Percentiles rank a stretch among this genome's conserved stretches.
These are phyloP conservation scores for Lissocephala sabroskyi DNA, from an alignment of 2,888 invertebrate species.

Conservation along the genomic window DNA sequence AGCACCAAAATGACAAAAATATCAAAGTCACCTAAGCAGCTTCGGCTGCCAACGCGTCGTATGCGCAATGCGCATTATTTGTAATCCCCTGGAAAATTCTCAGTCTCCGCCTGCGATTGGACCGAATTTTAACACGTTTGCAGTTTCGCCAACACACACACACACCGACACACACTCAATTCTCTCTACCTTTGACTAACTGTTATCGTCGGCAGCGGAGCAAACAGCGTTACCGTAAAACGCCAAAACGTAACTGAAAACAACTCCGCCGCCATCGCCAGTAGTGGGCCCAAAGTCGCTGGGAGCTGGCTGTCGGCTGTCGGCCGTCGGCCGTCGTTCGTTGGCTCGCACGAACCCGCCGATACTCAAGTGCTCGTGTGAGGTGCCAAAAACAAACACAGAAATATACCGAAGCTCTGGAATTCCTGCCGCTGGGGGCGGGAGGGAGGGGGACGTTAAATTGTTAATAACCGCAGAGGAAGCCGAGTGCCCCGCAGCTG, in stretches of 20 bases:
- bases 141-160: constrained; percentile 17
- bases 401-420: constrained; percentile 10
- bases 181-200: constrained; percentile 44
- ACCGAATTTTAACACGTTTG: constrained; percentile 45
- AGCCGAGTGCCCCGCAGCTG: constrained; percentile 25
- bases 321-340: constrained; percentile 5
- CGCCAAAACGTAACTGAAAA: constrained; percentile 61
- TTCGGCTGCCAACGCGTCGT: constrained; percentile 40
- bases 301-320: constrained; percentile 9
- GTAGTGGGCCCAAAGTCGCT: constrained; percentile 40
- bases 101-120: too few relatives aligned
- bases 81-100: constrained; percentile 31
- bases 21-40: constrained; percentile 48
- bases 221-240: constrained; percentile 53
- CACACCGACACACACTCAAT: constrained; percentile 32
- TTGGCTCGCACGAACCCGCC: constrained; percentile 22
- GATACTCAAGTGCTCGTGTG: constrained; percentile 45
- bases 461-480: neutral
- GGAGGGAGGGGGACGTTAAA: too few relatives aligned
- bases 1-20: constrained; percentile 17
- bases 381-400: constrained; percentile 42
- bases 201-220: constrained; percentile 33
- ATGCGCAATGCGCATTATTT: constrained; percentile 50
- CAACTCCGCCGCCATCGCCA: constrained; percentile 35
- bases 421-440: too few relatives aligned